phyloP scores from a whole-genome alignment of 2,113 vertebrate genomes.

The Sinocyclocheilus anshuiensis region DNA sequence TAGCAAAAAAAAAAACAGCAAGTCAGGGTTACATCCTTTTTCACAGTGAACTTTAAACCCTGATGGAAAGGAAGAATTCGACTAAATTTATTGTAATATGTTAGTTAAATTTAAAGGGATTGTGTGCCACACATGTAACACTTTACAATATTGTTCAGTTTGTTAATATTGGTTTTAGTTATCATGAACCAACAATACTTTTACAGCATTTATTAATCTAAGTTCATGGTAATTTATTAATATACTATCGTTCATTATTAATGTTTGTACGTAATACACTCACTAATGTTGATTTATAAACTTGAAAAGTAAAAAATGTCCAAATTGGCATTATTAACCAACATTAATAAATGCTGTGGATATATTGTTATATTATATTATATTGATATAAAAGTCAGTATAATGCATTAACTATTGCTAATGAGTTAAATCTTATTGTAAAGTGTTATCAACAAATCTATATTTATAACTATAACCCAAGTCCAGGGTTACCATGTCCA shows the following conservation, averaged over 20 bases:
- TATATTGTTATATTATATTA: background rate
- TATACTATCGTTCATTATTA: background rate
- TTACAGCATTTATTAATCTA: slow-evolving; percentile 3
- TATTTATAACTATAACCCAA: slow-evolving; percentile 29
- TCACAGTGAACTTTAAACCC: background rate
- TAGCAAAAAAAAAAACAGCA: background rate
- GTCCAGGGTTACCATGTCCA: slow-evolving; percentile 44
- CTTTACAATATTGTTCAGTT: background rate
- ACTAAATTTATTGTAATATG: background rate
- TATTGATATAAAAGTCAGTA: background rate
- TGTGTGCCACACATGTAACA: background rate
- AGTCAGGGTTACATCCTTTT: background rate
- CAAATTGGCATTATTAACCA: background rate
- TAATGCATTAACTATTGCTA: background rate
- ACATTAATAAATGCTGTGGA: slow-evolving; percentile 3
- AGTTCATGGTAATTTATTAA: background rate
- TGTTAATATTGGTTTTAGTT: background rate
- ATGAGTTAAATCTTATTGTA: background rate
- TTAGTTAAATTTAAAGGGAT: background rate
- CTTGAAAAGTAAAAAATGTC: background rate
- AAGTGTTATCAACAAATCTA: slow-evolving; percentile 34
- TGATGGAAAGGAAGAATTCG: background rate
- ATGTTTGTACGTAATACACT: background rate
- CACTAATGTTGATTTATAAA: background rate
- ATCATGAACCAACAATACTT: background rate